These are phyloP conservation scores for Hippocampus abdominalis DNA, from an alignment of 2,113 vertebrate genomes.

Conservation along the genomic window DNA sequence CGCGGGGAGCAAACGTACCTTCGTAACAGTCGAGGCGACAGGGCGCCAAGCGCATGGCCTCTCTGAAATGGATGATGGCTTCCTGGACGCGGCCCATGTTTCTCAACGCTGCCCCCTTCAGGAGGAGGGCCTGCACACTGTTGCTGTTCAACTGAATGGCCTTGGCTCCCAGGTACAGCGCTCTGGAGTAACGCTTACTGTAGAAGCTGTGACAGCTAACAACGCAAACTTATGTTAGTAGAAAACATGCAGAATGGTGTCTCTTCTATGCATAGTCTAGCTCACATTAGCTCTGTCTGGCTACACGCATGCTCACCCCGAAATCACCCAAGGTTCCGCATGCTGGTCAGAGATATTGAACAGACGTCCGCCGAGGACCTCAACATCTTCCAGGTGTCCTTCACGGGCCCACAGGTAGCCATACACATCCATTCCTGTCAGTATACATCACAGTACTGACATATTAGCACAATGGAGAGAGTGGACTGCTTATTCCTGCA, in stretches of 20 bases:
- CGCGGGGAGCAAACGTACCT: slow-evolving; percentile 61
- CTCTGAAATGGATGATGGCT: slow-evolving; percentile 96
- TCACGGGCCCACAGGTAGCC: slow-evolving; percentile 94
- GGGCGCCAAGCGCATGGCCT: slow-evolving; percentile 91
- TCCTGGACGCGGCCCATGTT: slow-evolving; percentile 97
- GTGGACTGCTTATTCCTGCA: too few relatives aligned
- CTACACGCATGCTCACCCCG: slow-evolving; percentile 75
- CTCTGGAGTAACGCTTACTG: slow-evolving; percentile 93
- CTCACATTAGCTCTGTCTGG: not conserved
- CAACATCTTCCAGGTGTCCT: slow-evolving; percentile 94
- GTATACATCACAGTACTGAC: not conserved
- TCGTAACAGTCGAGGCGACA: slow-evolving; percentile 96
- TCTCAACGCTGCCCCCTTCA: slow-evolving; percentile 92
- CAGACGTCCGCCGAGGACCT: slow-evolving; percentile 91
- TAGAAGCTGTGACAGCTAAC: slow-evolving; percentile 96
- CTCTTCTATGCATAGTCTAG: too few relatives aligned
- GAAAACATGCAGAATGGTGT: not conserved
- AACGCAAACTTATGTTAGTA: slow-evolving; percentile 1
- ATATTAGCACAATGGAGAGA: too few relatives aligned
- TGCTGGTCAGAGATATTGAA: slow-evolving; percentile 99
- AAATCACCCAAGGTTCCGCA: slow-evolving; percentile 97
- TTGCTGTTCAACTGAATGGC: slow-evolving; percentile 98
- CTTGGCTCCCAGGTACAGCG: slow-evolving; percentile 94
- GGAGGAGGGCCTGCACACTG: slow-evolving; percentile 91
- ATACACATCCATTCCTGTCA: slow-evolving; percentile 95